Conservation (phyloP, 1,140 invertebrate genomes). For the Anoplophora glabripennis region DNA sequence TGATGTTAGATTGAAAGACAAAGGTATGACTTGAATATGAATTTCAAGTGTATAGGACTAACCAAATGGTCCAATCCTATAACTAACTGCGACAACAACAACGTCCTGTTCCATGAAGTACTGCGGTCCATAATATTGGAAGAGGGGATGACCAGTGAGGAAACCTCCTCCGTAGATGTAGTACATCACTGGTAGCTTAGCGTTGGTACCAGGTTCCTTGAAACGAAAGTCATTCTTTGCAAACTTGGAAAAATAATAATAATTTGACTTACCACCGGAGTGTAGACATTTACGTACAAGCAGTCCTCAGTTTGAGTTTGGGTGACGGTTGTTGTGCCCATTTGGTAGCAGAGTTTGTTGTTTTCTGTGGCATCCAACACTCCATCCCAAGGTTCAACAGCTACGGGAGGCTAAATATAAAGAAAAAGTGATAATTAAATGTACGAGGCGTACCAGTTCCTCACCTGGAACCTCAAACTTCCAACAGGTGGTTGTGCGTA, state of each 20-base stretch:
- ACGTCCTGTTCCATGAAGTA: slow-evolving; percentile 8
- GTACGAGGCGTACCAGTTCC: no score
- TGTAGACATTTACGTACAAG: slow-evolving; percentile 24
- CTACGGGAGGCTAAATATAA: slow-evolving; percentile 21
- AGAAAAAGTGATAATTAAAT: neutral
- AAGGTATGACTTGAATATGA: neutral
- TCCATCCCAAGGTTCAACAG: slow-evolving; percentile 26
- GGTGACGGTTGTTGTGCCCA: neutral
- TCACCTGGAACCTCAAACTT: no score
- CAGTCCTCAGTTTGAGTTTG: slow-evolving; percentile 27
- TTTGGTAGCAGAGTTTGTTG: slow-evolving; percentile 26
- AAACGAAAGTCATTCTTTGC: no score
- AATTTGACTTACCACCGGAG: slow-evolving; percentile 28
- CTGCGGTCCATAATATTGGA: neutral
- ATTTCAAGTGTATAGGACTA: neutral
- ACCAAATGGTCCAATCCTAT: slow-evolving; percentile 15
- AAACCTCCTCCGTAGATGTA: slow-evolving; percentile 13
- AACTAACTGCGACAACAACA: slow-evolving; percentile 11
- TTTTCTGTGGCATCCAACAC: slow-evolving; percentile 28
- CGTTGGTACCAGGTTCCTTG: neutral
- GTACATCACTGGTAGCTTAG: neutral
- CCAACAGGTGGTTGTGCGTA: no score
- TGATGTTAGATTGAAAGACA: neutral
- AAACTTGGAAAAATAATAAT: no score
- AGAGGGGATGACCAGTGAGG: neutral